Evolutionary conservation across 2,113 vertebrate genomes (phyloP), one percentile per base, ranked within the genome.

Genomic region (Bombycilla garrulus): DNA sequence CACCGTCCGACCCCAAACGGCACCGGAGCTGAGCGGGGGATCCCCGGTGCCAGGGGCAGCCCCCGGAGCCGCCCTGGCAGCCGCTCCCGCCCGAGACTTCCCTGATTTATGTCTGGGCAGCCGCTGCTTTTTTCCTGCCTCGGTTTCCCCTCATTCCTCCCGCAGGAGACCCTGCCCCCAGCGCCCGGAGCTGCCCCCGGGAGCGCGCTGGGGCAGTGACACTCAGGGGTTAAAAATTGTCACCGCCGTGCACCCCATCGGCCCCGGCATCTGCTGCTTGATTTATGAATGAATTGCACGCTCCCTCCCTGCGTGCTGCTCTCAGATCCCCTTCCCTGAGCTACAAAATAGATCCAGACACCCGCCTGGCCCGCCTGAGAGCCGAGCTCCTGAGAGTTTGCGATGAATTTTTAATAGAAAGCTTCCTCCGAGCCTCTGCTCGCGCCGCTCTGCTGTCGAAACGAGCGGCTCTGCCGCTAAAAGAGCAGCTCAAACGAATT

Each of bases 371-470:
- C 80, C 94, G 40, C 82, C 88, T 76, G 86, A 90, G 89, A 1
- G 57, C 66, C 38, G 65, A 54, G 90, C 95, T 96, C 96, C 80
- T 85, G 94, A 95, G 97, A n/a, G 81, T 50, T 84, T 5, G 92
- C 24, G 26, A 97, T 96, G 96, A 90, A 95, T 96, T 96, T 97
- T 97, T 97, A 97, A 97, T 97, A 88, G 93, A 97, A 97, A 93
- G 81, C 92, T 97, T 97, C 97, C 96, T 96, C 36, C 6, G 64
- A 92, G 83, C 78, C 96, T 38, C 94, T 14, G 45, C n/a, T 31
- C 92, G 88, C 65, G 8, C 84, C n/a, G 83, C 90, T 93, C 87
- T 1, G 74, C 67, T 45, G 28, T 17, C 3, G 16, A 42, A 95
- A 92, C 4, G 25, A 64, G 81, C 2, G 40, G 81, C 50, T 83